Evolutionary conservation across 2,113 vertebrate genomes (phyloP).

Genomic region (Lophura nycthemera): DNA sequence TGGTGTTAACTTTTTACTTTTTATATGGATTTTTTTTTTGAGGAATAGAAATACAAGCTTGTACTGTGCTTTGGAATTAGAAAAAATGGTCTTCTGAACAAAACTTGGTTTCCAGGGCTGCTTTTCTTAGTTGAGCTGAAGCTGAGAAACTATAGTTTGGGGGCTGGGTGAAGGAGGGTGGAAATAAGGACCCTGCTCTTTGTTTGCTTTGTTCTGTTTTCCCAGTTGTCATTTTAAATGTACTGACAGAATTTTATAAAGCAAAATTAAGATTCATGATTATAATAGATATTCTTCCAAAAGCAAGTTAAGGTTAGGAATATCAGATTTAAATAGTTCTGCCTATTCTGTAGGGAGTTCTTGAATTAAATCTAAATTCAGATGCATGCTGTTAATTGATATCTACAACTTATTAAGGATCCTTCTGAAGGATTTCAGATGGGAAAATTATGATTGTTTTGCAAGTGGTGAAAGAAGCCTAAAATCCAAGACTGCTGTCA

Average conservation of each 20-base stretch:
- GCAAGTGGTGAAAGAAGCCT: not conserved
- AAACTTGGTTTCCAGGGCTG: slow-evolving; percentile 50
- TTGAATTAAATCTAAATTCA: not conserved
- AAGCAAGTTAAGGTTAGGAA: not conserved
- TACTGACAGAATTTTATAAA: not conserved
- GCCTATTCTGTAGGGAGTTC: not conserved
- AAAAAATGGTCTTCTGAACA: slow-evolving; percentile 54
- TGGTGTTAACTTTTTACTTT: slow-evolving; percentile 31
- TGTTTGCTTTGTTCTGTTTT: not conserved
- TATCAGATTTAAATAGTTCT: not conserved
- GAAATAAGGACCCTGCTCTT: not conserved
- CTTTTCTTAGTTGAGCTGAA: slow-evolving; percentile 8
- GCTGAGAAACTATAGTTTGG: not conserved
- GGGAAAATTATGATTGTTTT: not conserved
- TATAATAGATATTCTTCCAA: no score
- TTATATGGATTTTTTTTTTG: slow-evolving; percentile 55
- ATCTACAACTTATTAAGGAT: not conserved
- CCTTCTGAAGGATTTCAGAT: not conserved
- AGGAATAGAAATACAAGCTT: slow-evolving; percentile 45
- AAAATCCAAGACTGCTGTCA: not conserved
- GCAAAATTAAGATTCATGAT: not conserved
- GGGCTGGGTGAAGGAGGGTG: not conserved
- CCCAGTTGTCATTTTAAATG: not conserved
- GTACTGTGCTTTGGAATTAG: slow-evolving; percentile 41
- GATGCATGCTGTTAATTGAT: not conserved